These are phyloP conservation scores for Amblyjoppa fuscipennis DNA, from an alignment of 2,888 invertebrate genomes.

Conservation along the genomic window DNA sequence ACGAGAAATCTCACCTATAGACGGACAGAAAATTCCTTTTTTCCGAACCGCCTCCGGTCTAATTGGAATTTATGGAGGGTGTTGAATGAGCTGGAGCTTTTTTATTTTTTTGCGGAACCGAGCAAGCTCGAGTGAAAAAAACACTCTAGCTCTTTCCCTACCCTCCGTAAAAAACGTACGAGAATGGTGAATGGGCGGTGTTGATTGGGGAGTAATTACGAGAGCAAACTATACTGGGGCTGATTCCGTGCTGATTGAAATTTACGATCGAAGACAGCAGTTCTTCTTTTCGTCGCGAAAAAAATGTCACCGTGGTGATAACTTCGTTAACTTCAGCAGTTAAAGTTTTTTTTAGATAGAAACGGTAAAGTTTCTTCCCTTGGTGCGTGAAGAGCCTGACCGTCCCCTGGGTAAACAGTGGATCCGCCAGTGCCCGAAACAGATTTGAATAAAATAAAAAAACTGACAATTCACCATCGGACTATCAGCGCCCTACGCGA, in stretches of 20 bases:
- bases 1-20: slow-evolving; percentile 22
- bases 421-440: neutral
- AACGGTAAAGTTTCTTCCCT: neutral
- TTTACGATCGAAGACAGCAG: slow-evolving; percentile 36
- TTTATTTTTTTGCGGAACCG: slow-evolving; percentile 14
- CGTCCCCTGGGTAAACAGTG: neutral
- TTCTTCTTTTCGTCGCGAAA: neutral
- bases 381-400: neutral
- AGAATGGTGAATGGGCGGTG: neutral
- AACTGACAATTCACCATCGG: slow-evolving; percentile 70
- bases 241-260: slow-evolving; percentile 44
- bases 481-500: slow-evolving; percentile 69
- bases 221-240: neutral
- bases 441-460: slow-evolving; percentile 42
- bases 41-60: slow-evolving; percentile 26
- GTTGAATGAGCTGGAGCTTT: slow-evolving; percentile 29
- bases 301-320: neutral
- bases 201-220: slow-evolving; percentile 36
- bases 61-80: slow-evolving; percentile 57
- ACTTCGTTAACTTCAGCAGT: neutral
- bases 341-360: neutral
- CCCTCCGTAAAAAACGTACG: neutral
- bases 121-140: neutral
- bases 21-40: neutral
- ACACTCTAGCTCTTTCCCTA: slow-evolving; percentile 5